phyloP scores from a whole-genome alignment of 2,888 invertebrate species.

The Noctua comes region DNA sequence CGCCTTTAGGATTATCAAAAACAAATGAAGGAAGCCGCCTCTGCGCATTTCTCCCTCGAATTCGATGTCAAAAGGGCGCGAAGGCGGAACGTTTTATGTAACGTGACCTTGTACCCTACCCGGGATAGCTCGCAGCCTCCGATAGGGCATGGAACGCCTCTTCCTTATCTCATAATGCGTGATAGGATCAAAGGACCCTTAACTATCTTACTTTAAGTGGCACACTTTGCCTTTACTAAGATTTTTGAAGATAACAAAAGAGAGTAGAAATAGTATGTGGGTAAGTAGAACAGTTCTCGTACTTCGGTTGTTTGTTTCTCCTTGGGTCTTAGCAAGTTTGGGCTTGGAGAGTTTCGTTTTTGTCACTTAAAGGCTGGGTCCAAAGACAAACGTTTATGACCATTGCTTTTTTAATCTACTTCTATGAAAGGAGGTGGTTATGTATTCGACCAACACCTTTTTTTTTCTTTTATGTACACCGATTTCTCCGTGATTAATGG shows the following conservation, averaged over 20 bases:
- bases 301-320: neutral
- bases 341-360: neutral
- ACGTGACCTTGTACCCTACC: constrained; percentile 37
- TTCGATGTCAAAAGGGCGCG: constrained; percentile 10
- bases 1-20: neutral
- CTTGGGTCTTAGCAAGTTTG: neutral
- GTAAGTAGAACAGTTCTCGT: neutral
- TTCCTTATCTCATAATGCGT: constrained; percentile 33
- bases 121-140: constrained; percentile 33
- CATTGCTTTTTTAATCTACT: neutral
- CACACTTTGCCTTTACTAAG: constrained; percentile 33
- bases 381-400: neutral
- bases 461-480: too few relatives aligned
- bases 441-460: too few relatives aligned
- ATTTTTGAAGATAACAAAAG: constrained; percentile 26
- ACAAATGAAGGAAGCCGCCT: neutral
- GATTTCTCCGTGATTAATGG: too few relatives aligned
- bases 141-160: constrained; percentile 6
- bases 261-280: neutral
- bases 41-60: neutral
- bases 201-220: constrained; percentile 30
- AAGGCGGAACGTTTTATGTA: constrained; percentile 41
- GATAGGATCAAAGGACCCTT: constrained; percentile 47
- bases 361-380: neutral
- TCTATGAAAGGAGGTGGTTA: too few relatives aligned